Evolutionary conservation across 2,113 vertebrate species (phyloP).

Genomic region (Gadus chalcogrammus): DNA sequence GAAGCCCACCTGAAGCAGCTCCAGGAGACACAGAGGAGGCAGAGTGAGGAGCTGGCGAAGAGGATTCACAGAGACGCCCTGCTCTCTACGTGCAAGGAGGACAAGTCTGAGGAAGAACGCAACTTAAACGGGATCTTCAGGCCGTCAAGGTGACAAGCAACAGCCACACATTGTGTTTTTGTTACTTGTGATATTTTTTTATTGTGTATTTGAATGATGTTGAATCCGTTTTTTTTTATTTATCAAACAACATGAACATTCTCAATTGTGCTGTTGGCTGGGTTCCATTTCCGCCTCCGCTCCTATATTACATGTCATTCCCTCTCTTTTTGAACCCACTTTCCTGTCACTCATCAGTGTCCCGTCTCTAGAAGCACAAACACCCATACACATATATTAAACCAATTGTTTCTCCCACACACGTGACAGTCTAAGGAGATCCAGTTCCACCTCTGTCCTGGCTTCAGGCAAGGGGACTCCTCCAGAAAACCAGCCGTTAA

Average conservation of each 20-base stretch:
- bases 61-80: constrained; percentile 60
- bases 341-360: not conserved
- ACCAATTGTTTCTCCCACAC: not conserved
- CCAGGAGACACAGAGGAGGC: constrained; percentile 55
- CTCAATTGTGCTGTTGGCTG: not conserved
- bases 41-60: constrained; percentile 59
- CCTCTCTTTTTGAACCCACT: not conserved
- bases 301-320: too few relatives aligned
- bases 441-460: constrained; percentile 68
- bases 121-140: not conserved
- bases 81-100: constrained; percentile 21
- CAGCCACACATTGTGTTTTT: not conserved
- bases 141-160: not conserved
- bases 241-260: too few relatives aligned
- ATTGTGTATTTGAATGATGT: too few relatives aligned
- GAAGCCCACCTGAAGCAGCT: constrained; percentile 62
- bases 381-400: not conserved
- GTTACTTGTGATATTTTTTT: too few relatives aligned
- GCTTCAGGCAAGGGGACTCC: constrained; percentile 48
- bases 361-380: too few relatives aligned
- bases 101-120: not conserved
- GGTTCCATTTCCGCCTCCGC: not conserved
- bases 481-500: constrained; percentile 15
- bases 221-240: too few relatives aligned
- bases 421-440: constrained; percentile 53